Evolutionary conservation across 92 coral and sea anemone genomes (phyloP).

Genomic region (Metridium senile): DNA sequence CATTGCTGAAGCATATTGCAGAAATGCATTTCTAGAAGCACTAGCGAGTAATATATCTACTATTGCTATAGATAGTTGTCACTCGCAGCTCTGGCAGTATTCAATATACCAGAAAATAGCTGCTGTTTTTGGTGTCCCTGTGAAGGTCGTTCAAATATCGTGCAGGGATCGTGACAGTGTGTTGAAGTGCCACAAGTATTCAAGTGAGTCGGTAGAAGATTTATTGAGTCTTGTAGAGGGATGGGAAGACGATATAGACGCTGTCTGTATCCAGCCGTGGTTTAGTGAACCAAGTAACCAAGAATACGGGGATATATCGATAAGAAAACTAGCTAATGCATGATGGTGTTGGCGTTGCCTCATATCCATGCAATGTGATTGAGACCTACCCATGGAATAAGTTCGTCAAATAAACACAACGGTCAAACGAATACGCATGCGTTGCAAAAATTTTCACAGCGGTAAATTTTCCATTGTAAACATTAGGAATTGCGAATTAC

Average conservation of each 20-base stretch:
- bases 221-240: constrained; percentile 42
- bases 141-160: constrained; percentile 61
- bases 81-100: constrained; percentile 71
- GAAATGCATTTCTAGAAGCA: constrained; percentile 67
- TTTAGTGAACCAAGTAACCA: constrained; percentile 18
- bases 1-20: constrained; percentile 80
- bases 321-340: neutral
- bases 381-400: no score
- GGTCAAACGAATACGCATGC: no score
- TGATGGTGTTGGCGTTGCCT: neutral
- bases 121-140: constrained; percentile 57
- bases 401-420: no score
- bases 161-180: constrained; percentile 51
- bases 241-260: constrained; percentile 69
- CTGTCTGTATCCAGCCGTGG: constrained; percentile 69
- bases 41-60: constrained; percentile 42
- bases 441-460: no score
- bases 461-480: no score
- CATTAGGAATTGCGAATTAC: no score
- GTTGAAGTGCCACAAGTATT: constrained; percentile 42
- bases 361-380: no score
- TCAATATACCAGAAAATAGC: constrained; percentile 56
- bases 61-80: constrained; percentile 71
- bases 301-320: neutral
- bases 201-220: constrained; percentile 43